Evolutionary conservation across 2,888 invertebrate genomes (phyloP).

Genomic region (Parascotia fuliginaria): DNA sequence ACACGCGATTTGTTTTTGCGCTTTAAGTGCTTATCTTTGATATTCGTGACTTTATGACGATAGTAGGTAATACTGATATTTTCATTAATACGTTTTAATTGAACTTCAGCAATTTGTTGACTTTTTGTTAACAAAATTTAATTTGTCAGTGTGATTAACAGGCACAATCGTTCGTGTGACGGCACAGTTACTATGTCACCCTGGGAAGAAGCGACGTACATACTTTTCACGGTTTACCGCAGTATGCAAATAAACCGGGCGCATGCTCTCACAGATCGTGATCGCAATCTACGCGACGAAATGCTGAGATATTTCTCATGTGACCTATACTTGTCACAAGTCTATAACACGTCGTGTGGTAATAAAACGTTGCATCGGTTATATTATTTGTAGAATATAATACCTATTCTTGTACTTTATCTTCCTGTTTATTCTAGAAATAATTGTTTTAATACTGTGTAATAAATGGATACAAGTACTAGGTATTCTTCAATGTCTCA

Average conservation of each 20-base stretch:
- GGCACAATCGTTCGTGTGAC: constrained; percentile 9
- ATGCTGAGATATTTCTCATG: constrained; percentile 29
- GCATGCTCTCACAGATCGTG: constrained; percentile 26
- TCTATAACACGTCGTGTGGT: constrained; percentile 1
- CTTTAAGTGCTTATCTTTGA: neutral
- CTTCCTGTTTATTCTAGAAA: neutral
- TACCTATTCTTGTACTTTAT: no score
- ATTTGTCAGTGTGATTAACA: constrained; percentile 6
- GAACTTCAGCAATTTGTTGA: neutral
- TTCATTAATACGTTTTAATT: neutral
- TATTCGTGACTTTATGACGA: neutral
- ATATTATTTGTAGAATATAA: neutral
- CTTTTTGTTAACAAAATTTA: constrained; percentile 4
- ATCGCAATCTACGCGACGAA: constrained; percentile 16
- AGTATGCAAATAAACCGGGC: constrained; percentile 55
- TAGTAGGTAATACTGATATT: neutral
- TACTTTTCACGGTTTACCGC: constrained; percentile 52
- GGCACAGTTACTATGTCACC: neutral
- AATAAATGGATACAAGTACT: no score
- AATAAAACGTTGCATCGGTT: neutral
- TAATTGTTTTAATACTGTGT: neutral
- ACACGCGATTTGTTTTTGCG: constrained; percentile 30
- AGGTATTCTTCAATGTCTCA: neutral
- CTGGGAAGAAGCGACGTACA: constrained; percentile 29
- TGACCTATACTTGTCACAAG: constrained; percentile 11